Evolutionary conservation across 2,113 vertebrate species (phyloP), one percentile per base, ranked within the genome.

Genomic region (Ciconia stormi): DNA sequence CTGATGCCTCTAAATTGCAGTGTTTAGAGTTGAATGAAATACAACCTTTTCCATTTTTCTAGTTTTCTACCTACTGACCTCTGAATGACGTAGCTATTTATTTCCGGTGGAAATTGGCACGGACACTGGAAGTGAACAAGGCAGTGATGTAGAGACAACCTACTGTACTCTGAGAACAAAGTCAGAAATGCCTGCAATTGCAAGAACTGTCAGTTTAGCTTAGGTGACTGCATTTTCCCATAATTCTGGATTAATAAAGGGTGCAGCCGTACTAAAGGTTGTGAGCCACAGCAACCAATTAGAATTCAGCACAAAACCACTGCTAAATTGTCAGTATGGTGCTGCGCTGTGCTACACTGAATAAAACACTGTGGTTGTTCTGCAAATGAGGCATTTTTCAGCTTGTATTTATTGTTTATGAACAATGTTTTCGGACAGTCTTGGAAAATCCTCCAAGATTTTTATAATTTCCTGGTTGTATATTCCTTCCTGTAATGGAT

Each of bases 341-440:
- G 52, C 63, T 91, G 58, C 25, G 42, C 67, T 34, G 26, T 89
- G 73, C 49, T 91, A 87, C 3, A 4, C 26, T 70, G 81, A 77
- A 62, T 63, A 89, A 83, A 96, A 72, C 18, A n/a, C 40, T 65
- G 23, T 8, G 13, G 15, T 21, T 66, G 23, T 71, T 82, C 66
- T 80, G 82, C 21, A 93, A 92, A 92, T 63, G 38, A 90, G 62
- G 34, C 30, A 29, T 70, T 92, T 91, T 87, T 58, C n/a, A 89
- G 34, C 44, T 81, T 1, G 0, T 71, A 67, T 93, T 91, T 95
- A 73, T 82, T 81, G 38, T 89, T 93, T 90, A 87, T 87, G 56
- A 87, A 29, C 56, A 89, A 14, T 5, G 2, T 87, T 94, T 94
- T 95, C 87, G 94, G 56, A 62, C 44, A 67, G 53, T 29, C 82